phyloP scores from a whole-genome alignment of 2,113 vertebrate genomes.

The Odobenus rosmarus region DNA sequence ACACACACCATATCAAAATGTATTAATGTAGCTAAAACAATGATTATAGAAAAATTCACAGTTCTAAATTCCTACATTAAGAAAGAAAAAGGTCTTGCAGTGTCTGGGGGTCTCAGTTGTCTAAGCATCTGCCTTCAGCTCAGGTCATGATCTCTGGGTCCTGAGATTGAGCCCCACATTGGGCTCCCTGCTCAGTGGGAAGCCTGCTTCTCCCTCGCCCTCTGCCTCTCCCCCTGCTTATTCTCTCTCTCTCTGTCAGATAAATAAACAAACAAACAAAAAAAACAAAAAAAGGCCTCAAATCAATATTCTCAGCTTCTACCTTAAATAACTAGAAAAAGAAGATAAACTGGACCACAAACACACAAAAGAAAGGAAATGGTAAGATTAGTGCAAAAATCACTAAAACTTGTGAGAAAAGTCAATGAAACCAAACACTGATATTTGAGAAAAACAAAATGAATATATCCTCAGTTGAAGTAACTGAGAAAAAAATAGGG shows the following conservation, averaged over 20 bases:
- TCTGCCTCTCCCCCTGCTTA: too few relatives aligned
- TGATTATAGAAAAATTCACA: background rate
- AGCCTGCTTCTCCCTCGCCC: too few relatives aligned
- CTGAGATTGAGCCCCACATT: too few relatives aligned
- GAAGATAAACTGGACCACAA: background rate
- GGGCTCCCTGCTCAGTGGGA: too few relatives aligned
- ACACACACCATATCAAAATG: background rate
- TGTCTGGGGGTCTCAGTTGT: too few relatives aligned
- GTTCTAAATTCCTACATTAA: background rate
- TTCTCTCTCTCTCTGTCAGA: too few relatives aligned
- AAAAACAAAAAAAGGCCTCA: background rate
- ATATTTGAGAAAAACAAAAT: background rate
- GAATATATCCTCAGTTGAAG: background rate
- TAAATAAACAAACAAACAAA: too few relatives aligned
- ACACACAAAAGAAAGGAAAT: background rate
- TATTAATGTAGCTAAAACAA: background rate
- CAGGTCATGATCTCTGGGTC: too few relatives aligned
- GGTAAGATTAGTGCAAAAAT: background rate
- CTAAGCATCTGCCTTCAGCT: too few relatives aligned
- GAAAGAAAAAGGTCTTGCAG: background rate
- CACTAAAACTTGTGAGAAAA: background rate
- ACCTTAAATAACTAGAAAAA: background rate
- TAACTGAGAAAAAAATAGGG: background rate
- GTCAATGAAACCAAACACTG: background rate
- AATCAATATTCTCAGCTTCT: background rate